A percentile compares a stretch with the other conserved stretches of the same genome.
phyloP scores from a whole-genome alignment of 2,797 vertebrate species.

The Poecilia velifera region DNA sequence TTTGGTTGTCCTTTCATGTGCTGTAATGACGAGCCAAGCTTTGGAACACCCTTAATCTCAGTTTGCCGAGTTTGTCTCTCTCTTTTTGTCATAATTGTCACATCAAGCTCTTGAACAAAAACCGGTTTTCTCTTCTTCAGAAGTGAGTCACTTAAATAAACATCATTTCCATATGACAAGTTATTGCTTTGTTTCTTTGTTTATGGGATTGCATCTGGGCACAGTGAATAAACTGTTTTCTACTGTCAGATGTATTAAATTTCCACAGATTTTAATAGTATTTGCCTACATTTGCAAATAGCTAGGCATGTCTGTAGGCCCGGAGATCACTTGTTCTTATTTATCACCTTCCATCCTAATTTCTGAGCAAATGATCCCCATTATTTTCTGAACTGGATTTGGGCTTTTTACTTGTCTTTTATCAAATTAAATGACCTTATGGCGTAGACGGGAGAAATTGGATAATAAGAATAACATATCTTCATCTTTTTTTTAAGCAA shows the following conservation, averaged over 20 bases:
- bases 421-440: constrained; percentile 84
- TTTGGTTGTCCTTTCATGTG: constrained; percentile 59
- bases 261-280: constrained; percentile 72
- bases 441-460: constrained; percentile 82
- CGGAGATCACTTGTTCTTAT: constrained; percentile 72
- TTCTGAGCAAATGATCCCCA: constrained; percentile 81
- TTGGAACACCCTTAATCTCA: constrained; percentile 58
- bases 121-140: constrained; percentile 53
- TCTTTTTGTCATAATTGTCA: constrained; percentile 52
- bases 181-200: constrained; percentile 76
- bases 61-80: constrained; percentile 65
- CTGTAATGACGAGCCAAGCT: constrained; percentile 60
- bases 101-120: constrained; percentile 63
- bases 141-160: constrained; percentile 74
- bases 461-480: constrained; percentile 83
- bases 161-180: constrained; percentile 75
- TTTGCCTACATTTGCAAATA: constrained; percentile 77
- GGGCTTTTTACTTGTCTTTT: constrained; percentile 83
- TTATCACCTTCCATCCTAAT: constrained; percentile 77
- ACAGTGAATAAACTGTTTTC: constrained; percentile 78
- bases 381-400: constrained; percentile 83
- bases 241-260: constrained; percentile 75
- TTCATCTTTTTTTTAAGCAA: constrained; percentile 64
- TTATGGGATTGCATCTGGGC: constrained; percentile 76
- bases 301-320: constrained; percentile 66